Conservation (phyloP, 2,888 invertebrate genomes). For the Pterostichus madidus region DNA sequence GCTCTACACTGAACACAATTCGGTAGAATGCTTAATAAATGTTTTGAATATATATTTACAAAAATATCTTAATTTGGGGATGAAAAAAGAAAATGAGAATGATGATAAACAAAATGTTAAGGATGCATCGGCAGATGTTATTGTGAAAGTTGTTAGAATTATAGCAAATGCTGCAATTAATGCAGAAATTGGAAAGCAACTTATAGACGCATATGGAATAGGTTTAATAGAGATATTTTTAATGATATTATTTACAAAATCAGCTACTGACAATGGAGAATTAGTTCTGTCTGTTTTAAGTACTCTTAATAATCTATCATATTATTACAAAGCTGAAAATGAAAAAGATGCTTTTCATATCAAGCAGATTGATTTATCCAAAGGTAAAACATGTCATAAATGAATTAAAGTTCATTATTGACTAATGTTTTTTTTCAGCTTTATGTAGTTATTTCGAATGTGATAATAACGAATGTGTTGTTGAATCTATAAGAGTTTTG, state of each 20-base stretch:
- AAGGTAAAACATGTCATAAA: conserved; percentile 74
- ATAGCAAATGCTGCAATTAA: conserved; percentile 91
- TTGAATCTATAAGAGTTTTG: conserved; percentile 89
- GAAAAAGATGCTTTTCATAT: conserved; percentile 77
- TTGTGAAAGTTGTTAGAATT: conserved; percentile 88
- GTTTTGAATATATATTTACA: conserved; percentile 79
- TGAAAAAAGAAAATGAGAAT: conserved; percentile 74
- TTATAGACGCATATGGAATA: conserved; percentile 78
- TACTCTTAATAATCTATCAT: conserved; percentile 91
- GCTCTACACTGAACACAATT: conserved; percentile 81
- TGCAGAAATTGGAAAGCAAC: conserved; percentile 85
- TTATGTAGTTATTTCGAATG: conserved; percentile 77
- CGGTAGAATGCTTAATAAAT: conserved; percentile 79
- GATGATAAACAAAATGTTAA: conserved; percentile 77
- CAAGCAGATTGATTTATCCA: conserved; percentile 78
- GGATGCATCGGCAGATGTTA: conserved; percentile 83
- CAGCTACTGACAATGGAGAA: conserved; percentile 83
- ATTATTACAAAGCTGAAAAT: conserved; percentile 81
- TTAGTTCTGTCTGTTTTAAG: conserved; percentile 88
- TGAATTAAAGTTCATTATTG: conserved; percentile 1
- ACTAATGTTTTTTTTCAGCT: conserved; percentile 71
- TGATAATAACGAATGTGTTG: conserved; percentile 78
- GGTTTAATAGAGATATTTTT: conserved; percentile 76
- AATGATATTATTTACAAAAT: conserved; percentile 77
- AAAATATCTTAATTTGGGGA: conserved; percentile 76